Percentiles rank a stretch among this genome's conserved stretches.
phyloP scores from a whole-genome alignment of 2,797 vertebrate genomes.

The Catharus ustulatus region DNA sequence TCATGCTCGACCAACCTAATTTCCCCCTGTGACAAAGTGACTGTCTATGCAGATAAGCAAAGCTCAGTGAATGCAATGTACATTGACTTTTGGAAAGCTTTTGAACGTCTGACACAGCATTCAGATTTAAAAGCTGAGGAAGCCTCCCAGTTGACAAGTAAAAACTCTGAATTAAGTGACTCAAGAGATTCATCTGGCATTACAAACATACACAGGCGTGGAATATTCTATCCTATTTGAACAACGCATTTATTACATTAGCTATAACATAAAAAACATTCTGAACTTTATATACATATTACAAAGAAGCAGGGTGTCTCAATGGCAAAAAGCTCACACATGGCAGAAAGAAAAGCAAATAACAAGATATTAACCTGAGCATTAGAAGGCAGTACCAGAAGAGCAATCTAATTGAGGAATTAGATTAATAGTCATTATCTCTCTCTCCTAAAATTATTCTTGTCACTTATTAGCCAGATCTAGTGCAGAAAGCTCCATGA shows the following conservation, averaged over 20 bases:
- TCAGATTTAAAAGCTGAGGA: conserved; percentile 27
- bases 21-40: conserved; percentile 27
- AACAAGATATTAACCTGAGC: background rate
- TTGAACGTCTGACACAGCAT: background rate
- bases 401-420: background rate
- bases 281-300: background rate
- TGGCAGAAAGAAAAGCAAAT: background rate
- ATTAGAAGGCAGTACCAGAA: background rate
- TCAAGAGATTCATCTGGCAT: background rate
- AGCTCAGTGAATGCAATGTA: background rate
- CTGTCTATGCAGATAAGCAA: conserved; percentile 36
- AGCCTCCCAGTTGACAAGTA: background rate
- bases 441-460: background rate
- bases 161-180: conserved; percentile 10
- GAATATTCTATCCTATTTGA: background rate
- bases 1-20: background rate
- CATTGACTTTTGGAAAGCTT: conserved; percentile 32
- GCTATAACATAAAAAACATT: background rate
- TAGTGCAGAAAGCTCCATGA: background rate
- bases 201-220: background rate
- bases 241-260: background rate
- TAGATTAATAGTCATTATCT: background rate
- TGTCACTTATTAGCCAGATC: background rate
- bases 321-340: background rate
- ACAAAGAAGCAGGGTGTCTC: background rate